Conservation (phyloP, 2,888 invertebrate species). For the Aromia moschata region DNA sequence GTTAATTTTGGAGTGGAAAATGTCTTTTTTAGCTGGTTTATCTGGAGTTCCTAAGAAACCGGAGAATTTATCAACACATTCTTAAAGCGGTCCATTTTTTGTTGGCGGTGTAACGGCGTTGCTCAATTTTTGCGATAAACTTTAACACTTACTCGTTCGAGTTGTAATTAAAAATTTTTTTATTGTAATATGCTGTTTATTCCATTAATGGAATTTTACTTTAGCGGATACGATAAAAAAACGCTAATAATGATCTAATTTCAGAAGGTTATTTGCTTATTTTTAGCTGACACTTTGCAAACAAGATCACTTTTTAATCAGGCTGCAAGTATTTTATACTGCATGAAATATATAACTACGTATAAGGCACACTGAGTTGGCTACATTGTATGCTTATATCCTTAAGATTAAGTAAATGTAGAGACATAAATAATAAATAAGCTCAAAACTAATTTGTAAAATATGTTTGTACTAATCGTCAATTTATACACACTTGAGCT, state of each 20-base stretch:
- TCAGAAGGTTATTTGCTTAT: not conserved
- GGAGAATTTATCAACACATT: not conserved
- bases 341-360: too few species aligned
- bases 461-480: too few species aligned
- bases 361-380: too few species aligned
- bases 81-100: not conserved
- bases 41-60: not conserved
- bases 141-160: not conserved
- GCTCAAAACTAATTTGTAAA: too few species aligned
- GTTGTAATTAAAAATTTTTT: constrained; percentile 1
- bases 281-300: not conserved
- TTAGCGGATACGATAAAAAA: not conserved
- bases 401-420: too few species aligned
- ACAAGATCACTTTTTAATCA: not conserved
- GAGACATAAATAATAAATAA: too few species aligned
- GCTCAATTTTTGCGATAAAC: constrained; percentile 1
- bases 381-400: too few species aligned
- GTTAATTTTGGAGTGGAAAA: not conserved
- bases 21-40: not conserved
- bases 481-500: too few species aligned
- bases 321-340: too few species aligned
- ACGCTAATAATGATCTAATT: not conserved
- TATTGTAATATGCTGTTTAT: not conserved
- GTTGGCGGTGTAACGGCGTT: not conserved
- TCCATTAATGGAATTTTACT: not conserved